A percentile compares a stretch with the other conserved stretches of the same genome.
These are phyloP conservation scores for Melanocharis versteri DNA, from an alignment of 2,113 vertebrate genomes.

Conservation along the genomic window DNA sequence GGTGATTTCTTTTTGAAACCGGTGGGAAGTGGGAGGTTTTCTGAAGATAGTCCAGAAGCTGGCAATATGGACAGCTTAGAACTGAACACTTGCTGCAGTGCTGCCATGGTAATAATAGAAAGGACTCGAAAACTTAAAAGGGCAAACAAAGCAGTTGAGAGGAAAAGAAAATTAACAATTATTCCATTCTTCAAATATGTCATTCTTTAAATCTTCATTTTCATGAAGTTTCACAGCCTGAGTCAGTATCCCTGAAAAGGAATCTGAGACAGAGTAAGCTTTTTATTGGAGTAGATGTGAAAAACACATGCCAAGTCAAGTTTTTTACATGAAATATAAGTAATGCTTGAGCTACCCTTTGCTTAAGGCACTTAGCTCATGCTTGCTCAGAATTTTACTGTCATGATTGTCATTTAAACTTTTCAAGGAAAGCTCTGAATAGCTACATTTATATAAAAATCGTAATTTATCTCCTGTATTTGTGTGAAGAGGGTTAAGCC, in stretches of 20 bases:
- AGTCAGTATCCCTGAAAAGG: background rate
- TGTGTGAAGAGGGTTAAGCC: too few species aligned
- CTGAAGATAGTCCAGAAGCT: background rate
- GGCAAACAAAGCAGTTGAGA: background rate
- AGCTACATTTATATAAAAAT: too few species aligned
- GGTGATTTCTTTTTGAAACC: background rate
- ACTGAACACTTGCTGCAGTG: background rate
- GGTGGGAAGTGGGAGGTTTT: background rate
- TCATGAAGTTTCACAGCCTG: background rate
- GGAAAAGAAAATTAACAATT: background rate
- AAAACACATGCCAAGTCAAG: too few species aligned
- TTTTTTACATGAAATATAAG: too few species aligned
- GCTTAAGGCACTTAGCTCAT: too few species aligned
- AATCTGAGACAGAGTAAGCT: background rate
- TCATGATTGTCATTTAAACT: too few species aligned
- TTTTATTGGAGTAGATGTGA: background rate
- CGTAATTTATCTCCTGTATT: too few species aligned
- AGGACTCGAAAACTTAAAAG: background rate
- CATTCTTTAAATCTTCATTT: background rate
- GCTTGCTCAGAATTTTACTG: too few species aligned
- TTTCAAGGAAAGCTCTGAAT: too few species aligned
- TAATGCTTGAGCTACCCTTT: too few species aligned
- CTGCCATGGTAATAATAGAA: background rate
- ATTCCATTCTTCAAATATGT: background rate
- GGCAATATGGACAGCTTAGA: background rate